phyloP scores from a whole-genome alignment of 2,888 invertebrate genomes.

The Melanostoma mellinum region DNA sequence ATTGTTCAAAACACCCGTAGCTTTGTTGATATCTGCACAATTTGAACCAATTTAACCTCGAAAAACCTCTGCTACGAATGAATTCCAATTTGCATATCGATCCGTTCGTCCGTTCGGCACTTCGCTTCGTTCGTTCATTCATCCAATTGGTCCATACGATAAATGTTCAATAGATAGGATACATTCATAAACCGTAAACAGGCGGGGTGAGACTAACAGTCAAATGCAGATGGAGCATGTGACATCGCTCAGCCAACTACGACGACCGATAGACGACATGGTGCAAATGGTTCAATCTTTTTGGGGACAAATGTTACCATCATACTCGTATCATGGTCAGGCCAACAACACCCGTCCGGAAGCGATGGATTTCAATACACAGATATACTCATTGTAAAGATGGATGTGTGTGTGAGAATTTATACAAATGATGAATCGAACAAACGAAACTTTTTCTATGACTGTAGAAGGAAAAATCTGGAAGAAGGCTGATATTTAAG shows the following conservation, averaged over 20 bases:
- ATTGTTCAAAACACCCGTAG: slow-evolving; percentile 59
- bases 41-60: slow-evolving; percentile 67
- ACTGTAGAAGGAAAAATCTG: neutral
- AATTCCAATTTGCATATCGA: slow-evolving; percentile 70
- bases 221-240: slow-evolving; percentile 63
- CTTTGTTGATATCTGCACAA: slow-evolving; percentile 40
- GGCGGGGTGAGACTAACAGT: slow-evolving; percentile 45
- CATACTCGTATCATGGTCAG: slow-evolving; percentile 56
- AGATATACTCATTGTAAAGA: neutral
- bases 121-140: slow-evolving; percentile 19
- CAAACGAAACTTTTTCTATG: slow-evolving; percentile 45
- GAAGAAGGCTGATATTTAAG: slow-evolving; percentile 42
- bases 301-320: slow-evolving; percentile 63
- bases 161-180: slow-evolving; percentile 47
- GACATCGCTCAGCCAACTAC: slow-evolving; percentile 1
- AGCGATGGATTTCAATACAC: slow-evolving; percentile 23
- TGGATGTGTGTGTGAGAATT: neutral
- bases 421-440: slow-evolving; percentile 51
- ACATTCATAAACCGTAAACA: slow-evolving; percentile 28
- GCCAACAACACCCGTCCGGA: slow-evolving; percentile 45
- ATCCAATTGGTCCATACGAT: slow-evolving; percentile 48
- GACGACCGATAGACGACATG: neutral
- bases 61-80: slow-evolving; percentile 52
- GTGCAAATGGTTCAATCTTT: slow-evolving; percentile 60
- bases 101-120: slow-evolving; percentile 7